Percentiles rank a stretch among this genome's conserved stretches.
Evolutionary conservation across 2,113 vertebrate species (phyloP).

Genomic region (Catharus minimus): DNA sequence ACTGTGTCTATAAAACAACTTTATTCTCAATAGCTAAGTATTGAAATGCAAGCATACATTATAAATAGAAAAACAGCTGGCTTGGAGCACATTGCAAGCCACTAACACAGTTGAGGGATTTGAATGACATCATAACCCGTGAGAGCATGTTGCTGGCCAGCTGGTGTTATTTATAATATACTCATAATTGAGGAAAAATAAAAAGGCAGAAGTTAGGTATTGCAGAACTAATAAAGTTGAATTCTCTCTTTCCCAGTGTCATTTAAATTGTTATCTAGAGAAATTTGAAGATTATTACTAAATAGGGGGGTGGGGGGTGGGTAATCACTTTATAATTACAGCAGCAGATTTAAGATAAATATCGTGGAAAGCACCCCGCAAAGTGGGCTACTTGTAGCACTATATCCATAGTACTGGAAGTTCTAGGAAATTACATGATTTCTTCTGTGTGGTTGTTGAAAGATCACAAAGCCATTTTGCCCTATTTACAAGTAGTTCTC

Average conservation of each 20-base stretch:
- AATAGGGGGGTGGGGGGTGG: not conserved
- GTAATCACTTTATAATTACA: slow-evolving; percentile 1
- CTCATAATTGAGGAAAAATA: slow-evolving; percentile 67
- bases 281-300: not conserved
- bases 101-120: slow-evolving; percentile 75
- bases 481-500: slow-evolving; percentile 6
- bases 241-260: not conserved
- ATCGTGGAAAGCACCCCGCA: not conserved
- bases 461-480: slow-evolving; percentile 1
- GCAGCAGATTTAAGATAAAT: not conserved
- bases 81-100: slow-evolving; percentile 71
- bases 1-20: slow-evolving; percentile 44
- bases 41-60: slow-evolving; percentile 71
- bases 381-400: not conserved
- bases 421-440: slow-evolving; percentile 56
- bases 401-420: not conserved
- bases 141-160: slow-evolving; percentile 77
- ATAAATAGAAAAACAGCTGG: slow-evolving; percentile 81
- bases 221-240: slow-evolving; percentile 31
- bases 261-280: not conserved
- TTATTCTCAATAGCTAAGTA: slow-evolving; percentile 60
- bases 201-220: slow-evolving; percentile 51
- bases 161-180: slow-evolving; percentile 78
- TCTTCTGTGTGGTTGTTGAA: not conserved
- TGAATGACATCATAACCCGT: slow-evolving; percentile 80